Evolutionary conservation across 2,888 invertebrate species (phyloP).

Genomic region (Chrysopilus asiliformis): DNA sequence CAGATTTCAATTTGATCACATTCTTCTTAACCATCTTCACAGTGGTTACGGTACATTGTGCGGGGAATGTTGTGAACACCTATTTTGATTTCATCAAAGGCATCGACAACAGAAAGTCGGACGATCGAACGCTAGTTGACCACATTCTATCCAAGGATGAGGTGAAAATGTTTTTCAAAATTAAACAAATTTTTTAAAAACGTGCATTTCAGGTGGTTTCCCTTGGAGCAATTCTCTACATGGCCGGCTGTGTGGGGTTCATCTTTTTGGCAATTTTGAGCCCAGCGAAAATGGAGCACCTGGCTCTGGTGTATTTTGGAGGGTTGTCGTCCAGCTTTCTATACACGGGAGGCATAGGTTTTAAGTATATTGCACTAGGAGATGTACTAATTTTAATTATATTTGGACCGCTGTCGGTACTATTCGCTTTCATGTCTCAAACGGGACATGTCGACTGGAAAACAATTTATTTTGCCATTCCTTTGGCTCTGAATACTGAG

Average conservation of each 20-base stretch:
- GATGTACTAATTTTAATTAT: constrained; percentile 83
- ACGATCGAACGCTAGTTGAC: constrained; percentile 90
- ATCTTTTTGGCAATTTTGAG: constrained; percentile 63
- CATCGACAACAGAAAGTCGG: constrained; percentile 84
- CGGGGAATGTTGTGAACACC: constrained; percentile 93
- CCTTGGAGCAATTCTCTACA: constrained; percentile 76
- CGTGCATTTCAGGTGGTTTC: constrained; percentile 56
- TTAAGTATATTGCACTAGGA: constrained; percentile 90
- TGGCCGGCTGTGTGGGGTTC: constrained; percentile 74
- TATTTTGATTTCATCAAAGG: constrained; percentile 92
- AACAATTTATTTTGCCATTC: constrained; percentile 85
- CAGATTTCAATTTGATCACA: constrained; percentile 65
- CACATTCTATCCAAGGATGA: constrained; percentile 69
- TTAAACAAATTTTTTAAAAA: constrained; percentile 6
- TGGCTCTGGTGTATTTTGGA: constrained; percentile 89
- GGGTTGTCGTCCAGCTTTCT: constrained; percentile 89
- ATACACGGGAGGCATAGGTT: constrained; percentile 92
- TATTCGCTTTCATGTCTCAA: constrained; percentile 88
- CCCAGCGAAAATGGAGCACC: constrained; percentile 86
- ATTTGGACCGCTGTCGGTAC: constrained; percentile 86
- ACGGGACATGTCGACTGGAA: constrained; percentile 84
- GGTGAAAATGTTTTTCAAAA: constrained; percentile 20
- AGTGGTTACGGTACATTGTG: constrained; percentile 84
- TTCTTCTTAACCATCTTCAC: constrained; percentile 73
- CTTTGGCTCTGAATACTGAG: constrained; percentile 85